These are phyloP conservation scores for Paramormyrops hopkinsi DNA, from an alignment of 2,797 vertebrate genomes.

Conservation along the genomic window DNA sequence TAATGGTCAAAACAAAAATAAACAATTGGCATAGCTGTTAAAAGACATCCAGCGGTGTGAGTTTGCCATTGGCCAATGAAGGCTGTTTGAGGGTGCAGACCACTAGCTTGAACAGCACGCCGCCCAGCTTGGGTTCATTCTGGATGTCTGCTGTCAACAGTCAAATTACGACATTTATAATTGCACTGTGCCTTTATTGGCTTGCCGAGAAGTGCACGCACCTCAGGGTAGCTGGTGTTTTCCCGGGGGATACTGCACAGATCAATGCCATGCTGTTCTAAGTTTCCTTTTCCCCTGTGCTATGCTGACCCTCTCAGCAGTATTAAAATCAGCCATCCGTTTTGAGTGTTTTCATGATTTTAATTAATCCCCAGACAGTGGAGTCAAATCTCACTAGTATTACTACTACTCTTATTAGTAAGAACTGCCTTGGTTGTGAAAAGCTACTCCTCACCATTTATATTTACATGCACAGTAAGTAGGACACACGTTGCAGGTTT, in stretches of 20 bases:
- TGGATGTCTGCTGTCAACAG: neutral
- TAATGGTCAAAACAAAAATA: neutral
- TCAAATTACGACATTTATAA: neutral
- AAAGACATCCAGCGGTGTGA: neutral
- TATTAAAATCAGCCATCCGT: neutral
- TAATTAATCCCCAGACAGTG: neutral
- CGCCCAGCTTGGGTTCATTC: neutral
- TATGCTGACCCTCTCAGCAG: slow-evolving; percentile 1
- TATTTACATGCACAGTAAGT: neutral
- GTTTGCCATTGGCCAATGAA: neutral
- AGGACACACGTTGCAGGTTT: neutral
- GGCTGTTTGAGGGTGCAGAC: neutral
- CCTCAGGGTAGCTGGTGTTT: neutral
- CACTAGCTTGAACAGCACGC: neutral
- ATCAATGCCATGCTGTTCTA: neutral
- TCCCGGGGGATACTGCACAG: neutral
- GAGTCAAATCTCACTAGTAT: neutral
- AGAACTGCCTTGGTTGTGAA: neutral
- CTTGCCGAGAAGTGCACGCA: neutral
- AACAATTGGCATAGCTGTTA: neutral
- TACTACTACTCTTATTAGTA: neutral
- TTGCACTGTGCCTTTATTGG: neutral
- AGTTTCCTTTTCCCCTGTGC: neutral
- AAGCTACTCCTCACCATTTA: neutral
- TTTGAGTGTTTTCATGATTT: neutral